Evolutionary conservation across 2,113 vertebrate genomes (phyloP), one percentile per base, ranked within the genome.

Genomic region (Hymenochirus boettgeri): DNA sequence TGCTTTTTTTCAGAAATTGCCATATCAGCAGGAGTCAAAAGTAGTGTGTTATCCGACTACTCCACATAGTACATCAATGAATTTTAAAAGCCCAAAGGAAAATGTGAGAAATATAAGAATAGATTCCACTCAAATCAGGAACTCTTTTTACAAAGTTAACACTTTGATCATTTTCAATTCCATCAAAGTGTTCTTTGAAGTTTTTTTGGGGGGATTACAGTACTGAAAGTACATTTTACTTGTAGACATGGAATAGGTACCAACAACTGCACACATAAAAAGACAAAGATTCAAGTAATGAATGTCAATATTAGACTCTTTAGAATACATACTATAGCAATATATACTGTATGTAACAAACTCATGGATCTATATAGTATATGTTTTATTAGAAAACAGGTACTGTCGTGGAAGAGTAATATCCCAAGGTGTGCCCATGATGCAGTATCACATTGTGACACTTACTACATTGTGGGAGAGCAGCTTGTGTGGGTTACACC

Each of bases 171-270:
- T 53, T 42, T 60, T 29, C 19, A 15, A 53, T 15, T 53, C 53
- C 47, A 67, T 67, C 56, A 67, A 67, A 67, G 65, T 52, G 22
- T 27, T 23, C 65, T 67, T 67, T 67, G 56, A 67, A 67, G 57
- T 67, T 66, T 37, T 57, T 66, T 58, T 42, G 23, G 51, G n/a
- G 52, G 55, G 55, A 58, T 66, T 60, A 45, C n/a, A 60, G 46
- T 60, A 22, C 33, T 53, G 47, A 33, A 59, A 60, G 65, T 58
- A 31, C 31, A 66, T 58, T 66, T 58, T 66, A 66, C 22, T 51
- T 66, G 64, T 66, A 66, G 31, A 52, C 57, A 27, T 51, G 24
- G 31, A 47, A 59, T 66, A 52, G 55, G 31, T 66, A 42, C 29
- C 55, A 52, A 57, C 54, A 57, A 50, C 27, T 27, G 23, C 11